Evolutionary conservation across 2,888 invertebrate species (phyloP).

Genomic region (Drosophila aldrichi): DNA sequence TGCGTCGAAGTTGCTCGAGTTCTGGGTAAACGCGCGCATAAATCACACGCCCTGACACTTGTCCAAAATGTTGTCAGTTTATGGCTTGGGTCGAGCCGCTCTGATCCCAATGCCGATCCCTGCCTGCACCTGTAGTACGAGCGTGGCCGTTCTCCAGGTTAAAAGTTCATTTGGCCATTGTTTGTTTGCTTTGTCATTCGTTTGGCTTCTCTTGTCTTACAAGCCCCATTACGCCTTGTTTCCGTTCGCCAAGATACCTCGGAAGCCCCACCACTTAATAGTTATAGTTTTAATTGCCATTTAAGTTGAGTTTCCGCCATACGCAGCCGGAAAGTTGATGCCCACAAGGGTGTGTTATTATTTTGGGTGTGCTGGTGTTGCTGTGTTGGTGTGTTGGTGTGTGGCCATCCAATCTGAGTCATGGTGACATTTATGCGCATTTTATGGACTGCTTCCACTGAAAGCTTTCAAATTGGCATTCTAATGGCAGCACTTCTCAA

Average conservation of each 20-base stretch:
- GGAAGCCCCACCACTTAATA: constrained; percentile 58
- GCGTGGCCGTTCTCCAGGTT: constrained; percentile 53
- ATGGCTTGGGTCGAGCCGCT: constrained; percentile 57
- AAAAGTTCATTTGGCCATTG: constrained; percentile 64
- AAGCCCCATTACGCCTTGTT: constrained; percentile 76
- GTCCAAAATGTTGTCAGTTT: constrained; percentile 79
- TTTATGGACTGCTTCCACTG: constrained; percentile 76
- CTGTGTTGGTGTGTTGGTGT: too few species aligned
- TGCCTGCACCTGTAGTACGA: constrained; percentile 68
- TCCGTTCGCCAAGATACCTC: constrained; percentile 62
- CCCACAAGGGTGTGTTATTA: constrained; percentile 43
- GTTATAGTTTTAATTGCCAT: constrained; percentile 78
- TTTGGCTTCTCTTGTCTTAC: constrained; percentile 63
- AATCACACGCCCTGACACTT: constrained; percentile 76
- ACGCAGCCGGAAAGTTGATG: constrained; percentile 63
- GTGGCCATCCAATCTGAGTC: constrained; percentile 67
- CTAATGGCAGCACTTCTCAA: constrained; percentile 79
- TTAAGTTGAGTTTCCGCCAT: constrained; percentile 76
- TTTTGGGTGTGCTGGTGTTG: neutral
- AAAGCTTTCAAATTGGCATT: constrained; percentile 76
- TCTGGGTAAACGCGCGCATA: constrained; percentile 74
- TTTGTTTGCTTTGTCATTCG: constrained; percentile 25
- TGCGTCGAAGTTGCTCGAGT: constrained; percentile 71
- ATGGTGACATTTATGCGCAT: constrained; percentile 76
- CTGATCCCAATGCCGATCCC: constrained; percentile 28